Conservation (phyloP, 2,797 vertebrate genomes). For the Serranus cabrilla region DNA sequence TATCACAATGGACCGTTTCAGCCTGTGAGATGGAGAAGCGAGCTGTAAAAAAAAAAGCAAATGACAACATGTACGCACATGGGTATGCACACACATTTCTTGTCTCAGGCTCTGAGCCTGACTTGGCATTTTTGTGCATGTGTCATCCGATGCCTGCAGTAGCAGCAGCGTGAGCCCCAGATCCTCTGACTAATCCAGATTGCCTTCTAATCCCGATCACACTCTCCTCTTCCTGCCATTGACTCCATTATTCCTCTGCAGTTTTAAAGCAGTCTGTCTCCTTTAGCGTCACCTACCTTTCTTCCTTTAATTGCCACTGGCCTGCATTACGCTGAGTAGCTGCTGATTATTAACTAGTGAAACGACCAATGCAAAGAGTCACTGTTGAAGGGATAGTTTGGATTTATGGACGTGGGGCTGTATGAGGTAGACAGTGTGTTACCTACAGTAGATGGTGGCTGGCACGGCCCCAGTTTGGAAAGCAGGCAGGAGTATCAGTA, state of each 20-base stretch:
- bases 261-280: slow-evolving; percentile 16
- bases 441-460: too few species aligned
- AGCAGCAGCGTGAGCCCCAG: slow-evolving; percentile 39
- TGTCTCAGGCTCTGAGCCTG: slow-evolving; percentile 38
- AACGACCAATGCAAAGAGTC: background rate
- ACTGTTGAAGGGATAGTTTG: background rate
- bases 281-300: background rate
- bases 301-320: background rate
- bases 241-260: slow-evolving; percentile 45
- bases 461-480: too few species aligned
- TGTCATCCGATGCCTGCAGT: slow-evolving; percentile 54
- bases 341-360: background rate
- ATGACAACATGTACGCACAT: background rate
- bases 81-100: slow-evolving; percentile 7
- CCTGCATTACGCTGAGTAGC: background rate
- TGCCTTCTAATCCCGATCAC: slow-evolving; percentile 65
- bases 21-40: slow-evolving; percentile 1
- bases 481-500: too few species aligned
- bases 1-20: slow-evolving; percentile 19
- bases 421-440: too few species aligned
- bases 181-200: slow-evolving; percentile 70
- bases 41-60: slow-evolving; percentile 16
- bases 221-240: slow-evolving; percentile 54
- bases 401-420: too few species aligned
- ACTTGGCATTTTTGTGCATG: slow-evolving; percentile 62